phyloP scores from a whole-genome alignment of 2,888 invertebrate species.

The Oscheius sp. region DNA sequence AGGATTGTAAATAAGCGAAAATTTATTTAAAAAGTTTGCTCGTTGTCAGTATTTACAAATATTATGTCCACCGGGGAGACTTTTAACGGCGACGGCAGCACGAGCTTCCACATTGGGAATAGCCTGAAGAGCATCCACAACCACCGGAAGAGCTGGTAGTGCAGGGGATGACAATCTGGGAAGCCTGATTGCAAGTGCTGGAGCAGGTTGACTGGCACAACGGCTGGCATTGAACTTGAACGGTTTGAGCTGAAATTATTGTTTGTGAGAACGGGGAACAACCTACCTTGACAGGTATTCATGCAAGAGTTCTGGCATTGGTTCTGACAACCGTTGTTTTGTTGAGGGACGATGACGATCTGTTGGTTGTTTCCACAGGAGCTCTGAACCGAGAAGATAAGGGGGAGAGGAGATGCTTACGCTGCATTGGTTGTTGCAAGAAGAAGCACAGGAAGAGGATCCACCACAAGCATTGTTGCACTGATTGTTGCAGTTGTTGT shows the following conservation, averaged over 20 bases:
- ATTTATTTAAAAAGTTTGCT: too few relatives aligned
- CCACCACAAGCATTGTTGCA: constrained; percentile 51
- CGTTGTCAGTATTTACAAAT: too few relatives aligned
- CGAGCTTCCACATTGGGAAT: constrained; percentile 55
- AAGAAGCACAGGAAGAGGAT: constrained; percentile 43
- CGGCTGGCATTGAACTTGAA: constrained; percentile 52
- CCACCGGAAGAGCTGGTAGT: constrained; percentile 14
- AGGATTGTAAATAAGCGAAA: too few relatives aligned
- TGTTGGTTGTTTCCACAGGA: constrained; percentile 14
- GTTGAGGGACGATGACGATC: constrained; percentile 47
- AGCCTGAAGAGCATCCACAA: constrained; percentile 55
- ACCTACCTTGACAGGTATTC: constrained; percentile 50
- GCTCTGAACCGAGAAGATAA: not conserved
- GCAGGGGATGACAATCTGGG: constrained; percentile 47
- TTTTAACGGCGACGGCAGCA: constrained; percentile 37
- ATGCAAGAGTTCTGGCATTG: constrained; percentile 46
- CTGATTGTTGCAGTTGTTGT: constrained; percentile 54
- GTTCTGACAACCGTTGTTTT: constrained; percentile 44
- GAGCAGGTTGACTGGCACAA: constrained; percentile 57
- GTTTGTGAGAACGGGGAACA: too few relatives aligned
- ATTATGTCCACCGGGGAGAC: too few relatives aligned
- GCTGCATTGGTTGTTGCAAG: constrained; percentile 53
- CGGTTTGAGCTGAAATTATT: constrained; percentile 36
- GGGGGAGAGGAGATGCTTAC: too few relatives aligned
- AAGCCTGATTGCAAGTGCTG: constrained; percentile 58